These are phyloP conservation scores for Volucella inanis DNA, from an alignment of 2,888 invertebrate species.

Conservation along the genomic window DNA sequence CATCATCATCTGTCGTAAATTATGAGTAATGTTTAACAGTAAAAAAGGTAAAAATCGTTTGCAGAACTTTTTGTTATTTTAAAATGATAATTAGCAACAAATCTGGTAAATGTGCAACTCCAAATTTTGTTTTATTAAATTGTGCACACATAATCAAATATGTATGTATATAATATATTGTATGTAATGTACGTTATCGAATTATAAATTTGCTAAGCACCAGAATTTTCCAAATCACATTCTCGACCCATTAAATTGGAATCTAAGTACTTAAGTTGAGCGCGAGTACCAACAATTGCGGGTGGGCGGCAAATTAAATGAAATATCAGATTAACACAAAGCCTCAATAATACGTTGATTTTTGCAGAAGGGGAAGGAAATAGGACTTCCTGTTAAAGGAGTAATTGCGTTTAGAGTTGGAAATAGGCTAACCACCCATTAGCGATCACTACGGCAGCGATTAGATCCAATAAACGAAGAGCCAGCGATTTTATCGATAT, in stretches of 20 bases:
- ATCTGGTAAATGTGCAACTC: slow-evolving; percentile 7
- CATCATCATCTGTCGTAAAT: slow-evolving; percentile 38
- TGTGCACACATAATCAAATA: slow-evolving; percentile 34
- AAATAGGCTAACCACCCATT: slow-evolving; percentile 66
- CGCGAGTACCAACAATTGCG: not conserved
- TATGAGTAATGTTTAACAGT: slow-evolving; percentile 33
- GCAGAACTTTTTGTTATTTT: slow-evolving; percentile 14
- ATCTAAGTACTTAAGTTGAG: slow-evolving; percentile 21
- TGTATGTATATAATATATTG: too few species aligned
- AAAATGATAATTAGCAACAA: slow-evolving; percentile 2
- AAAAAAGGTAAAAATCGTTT: slow-evolving; percentile 22
- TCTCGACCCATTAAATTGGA: slow-evolving; percentile 44
- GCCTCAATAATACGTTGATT: slow-evolving; percentile 25
- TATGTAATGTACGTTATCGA: slow-evolving; percentile 23
- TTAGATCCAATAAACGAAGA: slow-evolving; percentile 64
- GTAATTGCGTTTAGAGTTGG: slow-evolving; percentile 49
- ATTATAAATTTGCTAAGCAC: slow-evolving; percentile 35
- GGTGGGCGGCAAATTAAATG: slow-evolving; percentile 57
- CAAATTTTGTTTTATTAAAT: slow-evolving; percentile 21
- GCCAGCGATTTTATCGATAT: slow-evolving; percentile 40
- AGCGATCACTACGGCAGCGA: slow-evolving; percentile 58
- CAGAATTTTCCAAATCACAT: slow-evolving; percentile 50
- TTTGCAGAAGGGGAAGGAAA: not conserved
- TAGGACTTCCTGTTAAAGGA: slow-evolving; percentile 9
- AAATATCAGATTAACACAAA: slow-evolving; percentile 60